Evolutionary conservation across 2,113 vertebrate genomes (phyloP).

Genomic region (Polypterus bichir): DNA sequence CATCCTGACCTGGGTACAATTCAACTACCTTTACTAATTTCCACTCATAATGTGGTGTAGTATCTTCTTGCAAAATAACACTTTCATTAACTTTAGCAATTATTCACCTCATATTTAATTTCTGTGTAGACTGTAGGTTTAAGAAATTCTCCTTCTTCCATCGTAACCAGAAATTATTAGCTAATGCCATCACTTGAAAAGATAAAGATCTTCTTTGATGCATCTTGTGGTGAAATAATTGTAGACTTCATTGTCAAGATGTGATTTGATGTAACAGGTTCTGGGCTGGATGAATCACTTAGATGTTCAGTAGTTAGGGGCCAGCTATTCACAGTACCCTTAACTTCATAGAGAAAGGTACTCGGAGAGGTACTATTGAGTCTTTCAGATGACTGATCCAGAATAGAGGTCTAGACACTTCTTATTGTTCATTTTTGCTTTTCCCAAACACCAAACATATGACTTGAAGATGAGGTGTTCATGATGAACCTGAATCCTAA

Average conservation of each 20-base stretch:
- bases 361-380: slow-evolving; percentile 2
- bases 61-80: slow-evolving; percentile 13
- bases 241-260: slow-evolving; percentile 15
- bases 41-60: slow-evolving; percentile 15
- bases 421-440: slow-evolving; percentile 9
- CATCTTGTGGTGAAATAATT: slow-evolving; percentile 12
- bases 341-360: slow-evolving; percentile 13
- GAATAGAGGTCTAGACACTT: slow-evolving; percentile 6
- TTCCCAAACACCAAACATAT: no score
- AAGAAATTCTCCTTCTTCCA: slow-evolving; percentile 19
- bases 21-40: slow-evolving; percentile 11
- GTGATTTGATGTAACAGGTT: slow-evolving; percentile 11
- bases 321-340: slow-evolving; percentile 18
- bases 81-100: slow-evolving; percentile 15
- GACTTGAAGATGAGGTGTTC: slow-evolving; percentile 10
- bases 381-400: slow-evolving; percentile 13
- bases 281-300: slow-evolving; percentile 8
- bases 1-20: slow-evolving; percentile 13
- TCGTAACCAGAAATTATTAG: slow-evolving; percentile 10
- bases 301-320: slow-evolving; percentile 11
- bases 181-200: slow-evolving; percentile 9
- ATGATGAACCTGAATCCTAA: slow-evolving; percentile 4
- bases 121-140: slow-evolving; percentile 16
- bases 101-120: slow-evolving; percentile 14
- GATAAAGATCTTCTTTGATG: slow-evolving; percentile 15